A percentile compares a stretch with the other conserved stretches of the same genome.
These are phyloP conservation scores for Notarius quadriscutis DNA, from an alignment of 2,113 vertebrate species.

Conservation along the genomic window DNA sequence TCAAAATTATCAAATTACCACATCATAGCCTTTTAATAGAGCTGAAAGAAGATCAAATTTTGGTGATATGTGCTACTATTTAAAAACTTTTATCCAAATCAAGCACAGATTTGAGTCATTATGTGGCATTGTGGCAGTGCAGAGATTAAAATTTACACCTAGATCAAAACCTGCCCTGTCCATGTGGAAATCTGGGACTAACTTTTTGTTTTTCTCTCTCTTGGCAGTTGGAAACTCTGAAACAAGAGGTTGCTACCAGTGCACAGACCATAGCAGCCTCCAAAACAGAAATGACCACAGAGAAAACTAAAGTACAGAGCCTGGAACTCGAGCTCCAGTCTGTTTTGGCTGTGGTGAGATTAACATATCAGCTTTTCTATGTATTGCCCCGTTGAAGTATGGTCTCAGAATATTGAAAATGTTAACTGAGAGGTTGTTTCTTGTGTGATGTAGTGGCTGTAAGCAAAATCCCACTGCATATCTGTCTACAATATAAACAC, in stretches of 20 bases:
- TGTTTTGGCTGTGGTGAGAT: conserved; percentile 82
- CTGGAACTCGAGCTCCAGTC: conserved; percentile 86
- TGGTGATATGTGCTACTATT: background rate
- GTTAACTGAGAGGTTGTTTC: background rate
- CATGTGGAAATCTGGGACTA: background rate
- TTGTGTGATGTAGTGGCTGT: background rate
- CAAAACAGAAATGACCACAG: conserved; percentile 76
- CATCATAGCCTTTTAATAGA: background rate
- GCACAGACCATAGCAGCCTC: background rate
- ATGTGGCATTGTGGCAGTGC: background rate
- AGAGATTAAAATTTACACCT: background rate
- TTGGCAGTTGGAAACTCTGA: conserved; percentile 73
- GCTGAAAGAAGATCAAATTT: background rate
- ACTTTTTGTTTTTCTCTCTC: background rate
- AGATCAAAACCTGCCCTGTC: background rate
- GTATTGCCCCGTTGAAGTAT: background rate
- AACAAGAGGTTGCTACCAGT: conserved; percentile 70
- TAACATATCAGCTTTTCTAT: background rate
- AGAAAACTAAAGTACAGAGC: conserved; percentile 76
- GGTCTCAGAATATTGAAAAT: background rate
- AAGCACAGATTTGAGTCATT: background rate
- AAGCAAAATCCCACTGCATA: background rate
- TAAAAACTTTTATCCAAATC: background rate
- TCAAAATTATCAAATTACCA: background rate
- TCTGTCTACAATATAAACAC: background rate